Evolutionary conservation across 2,888 invertebrate genomes (phyloP), one percentile per base, ranked within the genome.

Genomic region (Pteria penguin): DNA sequence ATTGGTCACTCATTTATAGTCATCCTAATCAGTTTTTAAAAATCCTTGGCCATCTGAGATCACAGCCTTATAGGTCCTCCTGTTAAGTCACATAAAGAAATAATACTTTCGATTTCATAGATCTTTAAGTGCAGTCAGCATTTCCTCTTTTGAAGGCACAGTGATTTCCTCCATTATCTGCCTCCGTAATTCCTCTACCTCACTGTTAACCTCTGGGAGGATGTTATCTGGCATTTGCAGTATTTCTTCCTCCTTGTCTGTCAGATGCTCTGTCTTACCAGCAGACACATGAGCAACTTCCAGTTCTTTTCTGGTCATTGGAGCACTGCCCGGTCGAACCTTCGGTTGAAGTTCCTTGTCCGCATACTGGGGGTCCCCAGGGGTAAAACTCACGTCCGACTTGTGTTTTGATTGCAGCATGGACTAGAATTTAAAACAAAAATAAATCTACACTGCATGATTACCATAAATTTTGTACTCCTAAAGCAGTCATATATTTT

Each of bases 321-420:
- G 90, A 1, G 90, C 90, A 82, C 90, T 90, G 14, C 84, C 79
- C 1, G 89, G 89, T 2, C 90, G 82, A 4, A 79, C 71, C 63
- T 89, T 89, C 14, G 85, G 85, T 27, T 75, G 31, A 1, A 83
- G 76, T 26, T 72, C 55, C 45, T 77, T 68, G 24, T 81, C 77
- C 32, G 83, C 81, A n/a, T 54, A 58, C 11, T 55, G 24, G 18
- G 68, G 63, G 31, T 72, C 81, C 2, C 69, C 82, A 0, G 87
- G 84, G 1, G 82, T 84, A 11, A 90, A 71, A 76, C 82, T 90
- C n/a, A 90, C 84, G 29, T 89, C 81, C n/a, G 90, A 88, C 26
- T 83, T 85, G 70, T 87, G 84, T 63, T 89, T 87, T 8, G 88
- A 87, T 65, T 84, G 78, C 29, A 90, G 83, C 78, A 90, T 80